Evolutionary conservation across 2,888 invertebrate species (phyloP).

Genomic region (Tineola bisselliella): DNA sequence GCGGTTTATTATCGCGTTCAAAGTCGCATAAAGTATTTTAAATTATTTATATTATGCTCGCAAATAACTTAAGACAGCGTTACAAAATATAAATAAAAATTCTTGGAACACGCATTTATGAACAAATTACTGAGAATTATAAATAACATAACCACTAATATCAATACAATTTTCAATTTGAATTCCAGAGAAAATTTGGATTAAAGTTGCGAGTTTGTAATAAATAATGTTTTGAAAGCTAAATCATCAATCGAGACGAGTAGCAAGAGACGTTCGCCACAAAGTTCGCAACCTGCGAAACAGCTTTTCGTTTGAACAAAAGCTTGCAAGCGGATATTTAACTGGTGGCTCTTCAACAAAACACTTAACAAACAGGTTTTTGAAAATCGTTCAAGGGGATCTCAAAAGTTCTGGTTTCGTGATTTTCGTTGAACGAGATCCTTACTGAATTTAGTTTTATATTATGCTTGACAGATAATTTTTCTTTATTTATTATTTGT

Average conservation of each 20-base stretch:
- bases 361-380: conserved; percentile 35
- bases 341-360: conserved; percentile 27
- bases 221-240: conserved; percentile 22
- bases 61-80: too few relatives aligned
- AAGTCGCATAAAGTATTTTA: too few relatives aligned
- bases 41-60: not conserved
- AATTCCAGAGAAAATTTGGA: not conserved
- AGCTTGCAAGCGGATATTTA: conserved; percentile 33
- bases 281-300: conserved; percentile 38
- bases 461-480: too few relatives aligned
- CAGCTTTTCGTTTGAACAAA: conserved; percentile 31
- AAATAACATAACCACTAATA: not conserved
- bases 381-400: conserved; percentile 36
- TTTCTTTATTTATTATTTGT: too few relatives aligned
- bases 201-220: not conserved
- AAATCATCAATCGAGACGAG: conserved; percentile 26
- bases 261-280: conserved; percentile 24
- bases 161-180: not conserved
- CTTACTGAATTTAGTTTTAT: not conserved
- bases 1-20: too few relatives aligned
- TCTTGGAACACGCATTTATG: too few relatives aligned
- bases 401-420: conserved; percentile 40
- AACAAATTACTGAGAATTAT: not conserved
- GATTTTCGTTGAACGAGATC: not conserved
- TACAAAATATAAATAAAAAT: too few relatives aligned